Conservation (phyloP, 2,888 invertebrate species). For the Drosophila aldrichi region DNA sequence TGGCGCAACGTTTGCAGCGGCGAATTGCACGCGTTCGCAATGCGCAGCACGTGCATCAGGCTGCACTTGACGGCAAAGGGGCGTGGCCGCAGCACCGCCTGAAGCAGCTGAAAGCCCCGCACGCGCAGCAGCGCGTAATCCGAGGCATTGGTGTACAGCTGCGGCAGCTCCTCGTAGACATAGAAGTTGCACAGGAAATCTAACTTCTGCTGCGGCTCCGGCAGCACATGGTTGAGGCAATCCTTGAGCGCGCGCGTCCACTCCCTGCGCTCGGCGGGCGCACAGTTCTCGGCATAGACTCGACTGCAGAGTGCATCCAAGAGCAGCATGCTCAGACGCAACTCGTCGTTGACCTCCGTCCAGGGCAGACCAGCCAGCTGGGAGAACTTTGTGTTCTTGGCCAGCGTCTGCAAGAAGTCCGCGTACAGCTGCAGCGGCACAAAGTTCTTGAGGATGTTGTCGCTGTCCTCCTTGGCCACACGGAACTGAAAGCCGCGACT, state of each 20-base stretch:
- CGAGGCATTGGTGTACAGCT: constrained; percentile 44
- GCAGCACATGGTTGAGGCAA: constrained; percentile 86
- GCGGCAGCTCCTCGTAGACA: constrained; percentile 70
- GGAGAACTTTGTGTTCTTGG: constrained; percentile 85
- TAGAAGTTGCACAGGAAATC: constrained; percentile 88
- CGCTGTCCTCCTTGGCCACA: constrained; percentile 58
- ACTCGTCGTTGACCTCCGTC: constrained; percentile 47
- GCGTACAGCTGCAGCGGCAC: constrained; percentile 87
- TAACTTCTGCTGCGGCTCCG: constrained; percentile 85
- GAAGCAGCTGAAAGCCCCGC: constrained; percentile 85
- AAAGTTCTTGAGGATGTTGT: constrained; percentile 84
- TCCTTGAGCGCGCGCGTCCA: constrained; percentile 83
- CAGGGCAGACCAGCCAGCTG: constrained; percentile 75
- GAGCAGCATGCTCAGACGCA: constrained; percentile 66
- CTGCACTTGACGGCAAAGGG: constrained; percentile 33
- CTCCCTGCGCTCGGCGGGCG: constrained; percentile 54
- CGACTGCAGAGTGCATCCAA: constrained; percentile 60
- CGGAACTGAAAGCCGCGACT: constrained; percentile 59
- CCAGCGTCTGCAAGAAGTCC: constrained; percentile 86
- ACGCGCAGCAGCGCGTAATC: constrained; percentile 86
- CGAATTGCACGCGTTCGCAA: constrained; percentile 87
- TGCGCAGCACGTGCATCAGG: constrained; percentile 72
- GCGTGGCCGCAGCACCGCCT: constrained; percentile 53
- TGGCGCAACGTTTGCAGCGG: constrained; percentile 87
- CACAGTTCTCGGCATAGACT: constrained; percentile 32